Base-by-base conservation (phyloP, 1,140 invertebrate genomes). In the Hirudo medicinalis region DNA sequence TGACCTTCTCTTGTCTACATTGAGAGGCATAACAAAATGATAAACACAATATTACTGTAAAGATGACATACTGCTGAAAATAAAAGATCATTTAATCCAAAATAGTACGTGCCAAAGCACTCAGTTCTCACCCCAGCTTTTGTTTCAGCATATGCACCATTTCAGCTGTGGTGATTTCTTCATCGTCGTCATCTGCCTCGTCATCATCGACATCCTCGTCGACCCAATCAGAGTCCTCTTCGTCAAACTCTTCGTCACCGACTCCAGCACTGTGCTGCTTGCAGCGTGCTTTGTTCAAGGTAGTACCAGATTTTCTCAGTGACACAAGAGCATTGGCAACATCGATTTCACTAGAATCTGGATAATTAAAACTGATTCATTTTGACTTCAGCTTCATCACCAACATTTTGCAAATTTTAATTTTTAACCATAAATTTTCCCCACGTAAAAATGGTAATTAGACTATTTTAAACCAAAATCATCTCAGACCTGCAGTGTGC, bases 241-340 rank as follows among this genome's bases (percentile, higher is more conserved):
- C 49, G 66, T 71, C 72, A 72, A 76, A 72, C 67, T 29, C 25
- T 43, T 55, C 27, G 20, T 54, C 72, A 54, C 11, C 29, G 57
- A 36, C 36, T 29, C 67, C 54, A n/a, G 22, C 36, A n/a, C 60
- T 25, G 40, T 70, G 71, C 43, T 75, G 68, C 69, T 71, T 63
- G 73, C 74, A 73, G 73, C 78, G 75, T 72, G 70, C 74, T 73
- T 74, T 75, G 78, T 70, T 76, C 82, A 78, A 49, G 43, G 3
- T 11, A 49, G 9, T 49, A 9, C 43, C 74, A 86, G 84, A 72
- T 86, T 89, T 79, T 89, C 90, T 90, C 68, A 91, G 85, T 60
- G 88, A 88, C 57, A 91, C 84, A 86, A 91, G 89, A 0, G 89
- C 89, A 15, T 89, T 87, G 4, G 90, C 89, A 13, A 90, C 90